Evolutionary conservation across 2,888 invertebrate genomes (phyloP).

Genomic region (Melolontha melolontha): DNA sequence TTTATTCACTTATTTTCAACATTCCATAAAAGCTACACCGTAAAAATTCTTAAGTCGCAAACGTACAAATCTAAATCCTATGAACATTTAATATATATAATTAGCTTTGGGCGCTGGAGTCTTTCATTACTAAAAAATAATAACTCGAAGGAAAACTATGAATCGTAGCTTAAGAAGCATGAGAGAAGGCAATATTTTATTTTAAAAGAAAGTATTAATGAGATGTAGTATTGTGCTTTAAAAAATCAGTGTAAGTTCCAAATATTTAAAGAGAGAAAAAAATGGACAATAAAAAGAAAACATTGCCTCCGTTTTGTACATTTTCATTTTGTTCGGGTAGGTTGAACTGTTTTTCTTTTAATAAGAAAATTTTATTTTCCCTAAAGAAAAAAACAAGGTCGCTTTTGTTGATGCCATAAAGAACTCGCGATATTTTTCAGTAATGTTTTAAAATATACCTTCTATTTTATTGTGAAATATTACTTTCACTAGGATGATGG

Average conservation of each 20-base stretch:
- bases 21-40: conserved; percentile 10
- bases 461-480: conserved; percentile 43
- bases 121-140: conserved; percentile 12
- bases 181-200: conserved; percentile 26
- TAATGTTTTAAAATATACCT: conserved; percentile 32
- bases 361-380: not conserved
- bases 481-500: conserved; percentile 47
- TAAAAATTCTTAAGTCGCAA: conserved; percentile 22
- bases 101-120: conserved; percentile 13
- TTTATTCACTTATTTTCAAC: conserved; percentile 1
- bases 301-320: conserved; percentile 15
- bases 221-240: conserved; percentile 29
- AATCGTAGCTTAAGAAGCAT: conserved; percentile 12
- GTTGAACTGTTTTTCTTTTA: conserved; percentile 9
- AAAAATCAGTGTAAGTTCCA: conserved; percentile 18
- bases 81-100: not conserved
- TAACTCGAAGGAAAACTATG: conserved; percentile 11
- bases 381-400: conserved; percentile 32
- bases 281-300: conserved; percentile 17
- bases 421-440: conserved; percentile 1
- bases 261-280: conserved; percentile 20
- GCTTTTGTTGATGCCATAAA: conserved; percentile 50
- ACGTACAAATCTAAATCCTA: not conserved
- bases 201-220: conserved; percentile 11
- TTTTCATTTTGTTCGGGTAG: conserved; percentile 13